A percentile compares a stretch with the other conserved stretches of the same genome.
These are phyloP conservation scores for Leptocoma aspasia DNA, from an alignment of 2,113 vertebrate species.

Conservation along the genomic window DNA sequence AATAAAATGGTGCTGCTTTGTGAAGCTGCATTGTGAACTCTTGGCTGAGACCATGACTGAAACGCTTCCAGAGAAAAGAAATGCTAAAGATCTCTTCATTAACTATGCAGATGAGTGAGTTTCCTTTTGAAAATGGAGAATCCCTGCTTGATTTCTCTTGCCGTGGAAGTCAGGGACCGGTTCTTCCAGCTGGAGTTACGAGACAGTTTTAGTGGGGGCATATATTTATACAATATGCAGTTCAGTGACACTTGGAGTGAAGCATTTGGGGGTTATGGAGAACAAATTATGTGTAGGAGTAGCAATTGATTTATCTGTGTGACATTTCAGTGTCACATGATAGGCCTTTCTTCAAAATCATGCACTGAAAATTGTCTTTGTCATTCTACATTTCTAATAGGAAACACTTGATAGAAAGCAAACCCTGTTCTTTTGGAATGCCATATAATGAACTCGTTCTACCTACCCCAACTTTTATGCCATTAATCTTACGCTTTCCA, in stretches of 20 bases:
- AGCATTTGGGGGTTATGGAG: not conserved
- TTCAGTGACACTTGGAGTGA: not conserved
- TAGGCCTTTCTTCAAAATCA: not conserved
- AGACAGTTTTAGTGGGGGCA: not conserved
- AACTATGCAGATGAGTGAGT: not conserved
- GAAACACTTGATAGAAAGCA: not conserved
- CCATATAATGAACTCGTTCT: not conserved
- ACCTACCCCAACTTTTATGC: not conserved
- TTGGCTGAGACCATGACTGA: not conserved
- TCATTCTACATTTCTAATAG: not conserved
- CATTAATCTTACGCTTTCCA: not conserved
- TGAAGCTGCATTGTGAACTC: not conserved
- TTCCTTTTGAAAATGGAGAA: not conserved
- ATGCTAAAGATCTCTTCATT: not conserved
- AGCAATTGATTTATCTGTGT: not conserved
- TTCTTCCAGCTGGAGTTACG: rapidly evolving
- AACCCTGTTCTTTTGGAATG: not conserved
- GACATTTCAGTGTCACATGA: not conserved
- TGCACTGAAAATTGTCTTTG: not conserved
- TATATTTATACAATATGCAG: rapidly evolving
- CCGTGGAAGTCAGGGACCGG: not conserved
- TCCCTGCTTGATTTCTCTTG: not conserved
- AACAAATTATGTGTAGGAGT: not conserved
- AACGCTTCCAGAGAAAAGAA: not conserved
- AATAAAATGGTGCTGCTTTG: not conserved